Base-by-base conservation (phyloP, 2,113 vertebrate genomes). In the Aegotheles bennettii region DNA sequence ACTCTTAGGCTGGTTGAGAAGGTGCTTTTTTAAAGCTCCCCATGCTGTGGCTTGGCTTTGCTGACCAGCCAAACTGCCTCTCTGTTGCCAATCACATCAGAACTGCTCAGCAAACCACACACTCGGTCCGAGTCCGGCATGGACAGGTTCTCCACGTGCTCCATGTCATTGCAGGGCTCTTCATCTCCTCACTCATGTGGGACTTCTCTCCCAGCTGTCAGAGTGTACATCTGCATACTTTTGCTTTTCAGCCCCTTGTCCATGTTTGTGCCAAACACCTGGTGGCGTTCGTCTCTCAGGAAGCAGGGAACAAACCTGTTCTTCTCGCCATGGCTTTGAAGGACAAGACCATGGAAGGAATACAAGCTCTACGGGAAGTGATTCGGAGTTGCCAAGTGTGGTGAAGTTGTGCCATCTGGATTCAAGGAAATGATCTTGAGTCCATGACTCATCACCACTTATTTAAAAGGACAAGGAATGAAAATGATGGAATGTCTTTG, bases 181-280 rank as follows among this genome's bases (percentile, higher is more conserved):
- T 86, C 53, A 54, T 77, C 50, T 75, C 35, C 48, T 19, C 13
- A 33, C 8, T 59, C 3, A 1, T 17, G 21, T 16, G 28, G n/a
- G 67, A 80, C 26, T 31, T 19, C 69, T 90, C 16, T 84, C 50
- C 64, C 43, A 20, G 10, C 61, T 92, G 31, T 25, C 7, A 7
- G 21, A 61, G 6, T 20, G 8, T 38, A 38, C 56, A 94, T 71
- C 20, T 88, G 6, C 93, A 21, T 69, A 33, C 73, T 40, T 96
- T 73, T 97, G 54, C 89, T 91, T 98, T 97, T 54, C 97, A 99
- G 99, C 98, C 99, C 24, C 96, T 99, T 10, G 98, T 98, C 53
- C 99, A 99, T 0, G 99, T 99, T 70, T 99, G 98, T 87, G 99
- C 99, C 71, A 99, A 99, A 97, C 98, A 99, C 94, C 97, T 99